A percentile compares a stretch with the other conserved stretches of the same genome.
These are phyloP conservation scores for Adelognathus sp. DNA, from an alignment of 2,888 invertebrate species.

Conservation along the genomic window DNA sequence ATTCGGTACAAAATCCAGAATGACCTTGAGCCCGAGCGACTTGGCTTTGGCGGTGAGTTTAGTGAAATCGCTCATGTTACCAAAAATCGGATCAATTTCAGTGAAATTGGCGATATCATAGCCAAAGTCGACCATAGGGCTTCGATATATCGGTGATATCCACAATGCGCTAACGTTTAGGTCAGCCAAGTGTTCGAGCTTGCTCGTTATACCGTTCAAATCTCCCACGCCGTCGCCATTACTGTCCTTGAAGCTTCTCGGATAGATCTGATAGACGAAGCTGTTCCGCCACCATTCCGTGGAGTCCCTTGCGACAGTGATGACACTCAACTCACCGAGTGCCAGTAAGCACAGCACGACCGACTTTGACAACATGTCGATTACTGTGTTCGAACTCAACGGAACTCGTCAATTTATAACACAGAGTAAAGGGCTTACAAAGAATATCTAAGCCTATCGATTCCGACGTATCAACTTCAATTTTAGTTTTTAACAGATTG, in stretches of 20 bases:
- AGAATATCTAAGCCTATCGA: background rate
- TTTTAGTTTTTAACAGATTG: background rate
- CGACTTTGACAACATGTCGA: slow-evolving; percentile 13
- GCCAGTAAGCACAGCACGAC: slow-evolving; percentile 29
- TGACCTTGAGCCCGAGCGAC: slow-evolving; percentile 75
- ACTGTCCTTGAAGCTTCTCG: slow-evolving; percentile 92
- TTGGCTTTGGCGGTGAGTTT: slow-evolving; percentile 79
- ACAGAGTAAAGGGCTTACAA: background rate
- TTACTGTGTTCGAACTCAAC: background rate
- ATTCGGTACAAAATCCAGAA: slow-evolving; percentile 82
- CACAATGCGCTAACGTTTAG: slow-evolving; percentile 86
- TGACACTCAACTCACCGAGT: slow-evolving; percentile 5
- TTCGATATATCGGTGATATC: slow-evolving; percentile 88
- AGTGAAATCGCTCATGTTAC: slow-evolving; percentile 84
- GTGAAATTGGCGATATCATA: slow-evolving; percentile 85
- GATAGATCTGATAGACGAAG: no score
- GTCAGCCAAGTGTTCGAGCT: no score
- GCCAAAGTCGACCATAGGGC: slow-evolving; percentile 86
- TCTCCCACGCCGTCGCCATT: slow-evolving; percentile 83
- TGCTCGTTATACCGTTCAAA: no score
- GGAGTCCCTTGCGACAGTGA: slow-evolving; percentile 7
- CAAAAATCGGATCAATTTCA: slow-evolving; percentile 83
- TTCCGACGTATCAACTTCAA: background rate
- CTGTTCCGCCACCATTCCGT: slow-evolving; percentile 93
- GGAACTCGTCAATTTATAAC: slow-evolving; percentile 19